These are phyloP conservation scores for Triplophysa rosa DNA, from an alignment of 2,113 vertebrate species.

Conservation along the genomic window DNA sequence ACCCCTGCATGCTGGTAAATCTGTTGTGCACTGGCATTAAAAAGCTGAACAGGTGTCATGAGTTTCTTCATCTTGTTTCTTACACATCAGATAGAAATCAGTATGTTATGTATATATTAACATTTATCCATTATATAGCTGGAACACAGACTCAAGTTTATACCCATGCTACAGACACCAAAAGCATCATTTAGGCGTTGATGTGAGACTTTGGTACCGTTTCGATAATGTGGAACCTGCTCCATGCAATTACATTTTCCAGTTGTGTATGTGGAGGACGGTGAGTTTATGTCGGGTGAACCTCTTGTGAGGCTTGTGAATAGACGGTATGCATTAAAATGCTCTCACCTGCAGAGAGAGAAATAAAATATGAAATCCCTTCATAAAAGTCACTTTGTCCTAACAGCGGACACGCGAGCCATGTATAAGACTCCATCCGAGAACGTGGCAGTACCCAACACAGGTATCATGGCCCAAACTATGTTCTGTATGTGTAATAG, in stretches of 20 bases:
- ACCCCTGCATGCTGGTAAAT: constrained; percentile 49
- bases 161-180: constrained; percentile 45
- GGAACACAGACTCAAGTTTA: constrained; percentile 34
- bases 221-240: constrained; percentile 11
- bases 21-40: constrained; percentile 18
- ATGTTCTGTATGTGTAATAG: neutral
- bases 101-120: neutral
- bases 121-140: neutral
- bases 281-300: neutral
- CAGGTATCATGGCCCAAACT: neutral
- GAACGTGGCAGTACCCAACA: constrained; percentile 9
- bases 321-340: neutral
- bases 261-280: neutral
- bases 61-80: neutral
- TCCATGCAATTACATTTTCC: constrained; percentile 13
- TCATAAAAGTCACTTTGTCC: neutral
- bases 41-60: neutral
- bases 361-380: constrained; percentile 16
- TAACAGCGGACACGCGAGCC: neutral
- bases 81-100: neutral
- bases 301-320: neutral
- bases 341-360: neutral
- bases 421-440: constrained; percentile 3
- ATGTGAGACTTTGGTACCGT: constrained; percentile 50
- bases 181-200: constrained; percentile 41